Base-by-base conservation (phyloP, 2,113 vertebrate genomes). In the Amphiprion percula region DNA sequence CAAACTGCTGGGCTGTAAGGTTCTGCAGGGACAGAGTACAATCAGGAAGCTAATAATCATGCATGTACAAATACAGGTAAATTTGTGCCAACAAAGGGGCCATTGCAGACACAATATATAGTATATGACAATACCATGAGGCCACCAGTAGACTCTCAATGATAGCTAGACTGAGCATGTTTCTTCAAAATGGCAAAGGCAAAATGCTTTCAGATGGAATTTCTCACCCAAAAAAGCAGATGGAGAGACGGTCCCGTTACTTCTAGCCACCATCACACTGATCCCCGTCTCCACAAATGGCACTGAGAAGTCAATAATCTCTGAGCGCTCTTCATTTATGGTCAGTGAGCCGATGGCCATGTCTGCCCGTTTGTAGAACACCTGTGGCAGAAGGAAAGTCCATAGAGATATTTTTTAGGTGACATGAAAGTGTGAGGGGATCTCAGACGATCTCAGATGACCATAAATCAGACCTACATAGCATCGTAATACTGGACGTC, bases 321-420 rank as follows among this genome's bases (percentile, higher is more conserved):
- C 97, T 0, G 97, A 98, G 23, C 98, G 96, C 83, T 99, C 98
- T 76, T 99, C 98, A 0, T 99, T 99, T 85, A 99, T 99, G 88
- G 98, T 99, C 77, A 99, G 96, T 6, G 98, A 99, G 61, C 98
- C 98, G 0, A 99, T 99, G 92, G 98, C 98, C 97, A 99, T 98
- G 93, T 99, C 97, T 0, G 98, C 98, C 0, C 97, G 95, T 88
- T 96, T 95, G 93, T 99, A 99, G 89, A 97, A 97, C 28, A 99
- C 98, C 98, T 99, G 92, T 0, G 21, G 16, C 0, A 1, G 30
- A 68, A n/a, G 14, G 21, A 54, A 2, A 30, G 52, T 47, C 50
- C 16, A 63, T 24, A 33, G n/a, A 68, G 41, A 0, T 0, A 2
- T 62, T 2, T 24, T 55, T 11, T 0, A 16, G 12, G n/a, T 67